These are phyloP conservation scores for Zapus hudsonius DNA, from an alignment of 2,113 vertebrate genomes.

Conservation along the genomic window DNA sequence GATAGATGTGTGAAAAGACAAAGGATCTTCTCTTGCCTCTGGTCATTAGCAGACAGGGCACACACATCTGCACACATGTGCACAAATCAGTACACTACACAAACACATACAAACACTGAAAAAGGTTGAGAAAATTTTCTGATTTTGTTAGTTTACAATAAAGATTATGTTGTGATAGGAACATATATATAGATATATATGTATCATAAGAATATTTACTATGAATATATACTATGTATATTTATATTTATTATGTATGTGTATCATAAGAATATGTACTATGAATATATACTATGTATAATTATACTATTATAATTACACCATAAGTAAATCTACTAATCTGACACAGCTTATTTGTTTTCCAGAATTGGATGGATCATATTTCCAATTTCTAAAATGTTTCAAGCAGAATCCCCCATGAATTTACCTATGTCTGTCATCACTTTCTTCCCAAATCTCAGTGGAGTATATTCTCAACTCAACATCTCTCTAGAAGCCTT, in stretches of 20 bases:
- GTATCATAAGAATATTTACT: too few species aligned
- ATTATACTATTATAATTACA: not conserved
- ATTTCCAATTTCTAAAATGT: not conserved
- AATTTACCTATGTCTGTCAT: not conserved
- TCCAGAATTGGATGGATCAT: not conserved
- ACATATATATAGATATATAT: too few species aligned
- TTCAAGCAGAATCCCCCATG: not conserved
- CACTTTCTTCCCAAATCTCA: not conserved
- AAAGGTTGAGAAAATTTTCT: not conserved
- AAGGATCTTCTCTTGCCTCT: too few species aligned
- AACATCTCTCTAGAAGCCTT: not conserved
- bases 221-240: not conserved
- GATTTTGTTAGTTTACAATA: not conserved
- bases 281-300: not conserved
- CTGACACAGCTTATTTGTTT: not conserved
- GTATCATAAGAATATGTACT: too few species aligned
- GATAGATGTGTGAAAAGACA: too few species aligned
- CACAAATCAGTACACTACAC: too few species aligned
- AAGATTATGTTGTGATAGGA: not conserved
- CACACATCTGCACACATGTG: too few species aligned
- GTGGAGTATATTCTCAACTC: not conserved
- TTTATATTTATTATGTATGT: too few species aligned
- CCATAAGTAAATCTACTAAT: not conserved
- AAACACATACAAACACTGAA: not conserved
- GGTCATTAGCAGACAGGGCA: too few species aligned